Base-by-base conservation (phyloP, 2,113 vertebrate species). In the Leucopsar rothschildi region DNA sequence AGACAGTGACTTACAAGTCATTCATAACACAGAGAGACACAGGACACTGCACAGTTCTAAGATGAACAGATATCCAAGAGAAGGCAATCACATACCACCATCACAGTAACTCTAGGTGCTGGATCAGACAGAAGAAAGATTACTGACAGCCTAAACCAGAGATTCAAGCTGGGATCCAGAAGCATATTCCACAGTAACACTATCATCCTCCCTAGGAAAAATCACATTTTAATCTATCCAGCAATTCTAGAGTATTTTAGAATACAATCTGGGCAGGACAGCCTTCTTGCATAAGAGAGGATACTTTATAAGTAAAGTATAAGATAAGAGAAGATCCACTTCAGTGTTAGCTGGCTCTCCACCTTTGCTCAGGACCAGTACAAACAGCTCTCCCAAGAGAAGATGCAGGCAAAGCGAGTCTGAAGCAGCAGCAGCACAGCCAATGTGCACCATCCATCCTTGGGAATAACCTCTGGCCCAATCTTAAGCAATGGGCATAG, bases 391-490 rank as follows among this genome's bases (percentile, higher is more conserved):
- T 49, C 40, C 33, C 12, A n/a, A 50, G 8, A 57, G 12, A 76
- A 68, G 77, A 6, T 2, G 0, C 22, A 44, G 0, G 1, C 4
- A 9, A 66, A 77, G 23, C 0, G 0, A 72, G 28, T 15, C 22
- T 45, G 82, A 31, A 80, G 28, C 24, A 86, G 59, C 57, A 60
- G 14, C 22, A 3, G 35, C 24, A 50, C 0, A 1, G 56, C 12
- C 10, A 6, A 6, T 0, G 4, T 11, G 37, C 35, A 61, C 11
- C 29, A 39, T 18, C 14, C 23, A 33, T 27, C 40, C 45, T 10
- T 23, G n/a, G n/a, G 40, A 50, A 20, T 0, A 0, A n/a, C 12
- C 47, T 56, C 75, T 16, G 27, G 19, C 24, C n/a, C 50, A 25
- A 9, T 14, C 45, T 50, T 49, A 57, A 70, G 13, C 37, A 40